phyloP scores from a whole-genome alignment of 2,113 vertebrate species.

The Varanus komodoensis region DNA sequence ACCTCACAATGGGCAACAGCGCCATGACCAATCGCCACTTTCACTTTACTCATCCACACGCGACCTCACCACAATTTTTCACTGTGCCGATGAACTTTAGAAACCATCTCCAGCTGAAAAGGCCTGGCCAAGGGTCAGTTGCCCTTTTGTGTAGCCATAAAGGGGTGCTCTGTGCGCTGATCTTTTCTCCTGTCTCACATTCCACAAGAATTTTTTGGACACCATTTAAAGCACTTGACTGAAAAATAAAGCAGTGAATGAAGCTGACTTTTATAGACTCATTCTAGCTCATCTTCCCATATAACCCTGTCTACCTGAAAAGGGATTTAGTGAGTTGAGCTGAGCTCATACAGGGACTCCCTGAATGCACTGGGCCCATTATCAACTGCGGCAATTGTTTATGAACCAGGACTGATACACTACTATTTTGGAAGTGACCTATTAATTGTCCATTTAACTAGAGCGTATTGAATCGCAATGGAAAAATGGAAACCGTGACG shows the following conservation, averaged over 20 bases:
- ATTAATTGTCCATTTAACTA: constrained; percentile 97
- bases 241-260: constrained; percentile 95
- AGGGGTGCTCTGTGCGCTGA: constrained; percentile 81
- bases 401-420: constrained; percentile 82
- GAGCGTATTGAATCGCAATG: constrained; percentile 89
- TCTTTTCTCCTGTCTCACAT: constrained; percentile 92
- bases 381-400: constrained; percentile 82
- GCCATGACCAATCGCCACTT: constrained; percentile 94
- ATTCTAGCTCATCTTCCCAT: constrained; percentile 97
- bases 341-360: constrained; percentile 83
- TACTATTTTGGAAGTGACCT: constrained; percentile 89
- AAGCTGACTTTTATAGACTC: constrained; percentile 99
- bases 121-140: constrained; percentile 83
- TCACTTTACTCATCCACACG: constrained; percentile 95
- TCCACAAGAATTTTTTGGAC: constrained; percentile 84
- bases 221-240: constrained; percentile 88
- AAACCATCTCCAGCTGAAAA: constrained; percentile 82
- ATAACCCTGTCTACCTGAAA: constrained; percentile 91
- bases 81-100: constrained; percentile 93
- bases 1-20: constrained; percentile 87
- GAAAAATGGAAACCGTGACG: constrained; percentile 92
- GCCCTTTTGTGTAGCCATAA: constrained; percentile 85
- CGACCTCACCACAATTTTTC: constrained; percentile 97
- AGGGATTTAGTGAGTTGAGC: constrained; percentile 89
- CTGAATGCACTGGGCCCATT: constrained; percentile 81